Base-by-base conservation (phyloP, 2,113 vertebrate species). In the Crotophaga sulcirostris region DNA sequence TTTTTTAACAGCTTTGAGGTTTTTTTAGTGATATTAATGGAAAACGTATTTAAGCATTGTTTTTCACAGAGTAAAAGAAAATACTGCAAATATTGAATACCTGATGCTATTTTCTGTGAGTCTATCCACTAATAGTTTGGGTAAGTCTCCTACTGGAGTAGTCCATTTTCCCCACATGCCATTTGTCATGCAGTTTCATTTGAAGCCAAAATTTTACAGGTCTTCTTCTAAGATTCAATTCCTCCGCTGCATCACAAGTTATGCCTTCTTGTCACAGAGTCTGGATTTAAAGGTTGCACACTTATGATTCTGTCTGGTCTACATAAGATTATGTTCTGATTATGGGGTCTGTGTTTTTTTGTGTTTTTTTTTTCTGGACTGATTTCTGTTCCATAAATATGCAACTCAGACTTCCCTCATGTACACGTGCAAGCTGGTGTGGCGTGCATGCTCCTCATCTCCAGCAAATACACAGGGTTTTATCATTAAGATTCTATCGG, bases 11-110 rank as follows among this genome's bases (percentile, higher is more conserved):
- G 5, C n/a, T 33, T 86, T 73, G 58, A 70, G 12, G 9, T 11
- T 36, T 28, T 62, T 82, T 79, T 31, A 54, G 20, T 44, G 28
- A 51, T 80, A 66, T 14, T 86, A 86, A 73, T 0, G 0, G 24
- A n/a, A 51, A 72, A 79, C 8, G 7, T 3, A 62, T 64, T 18
- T 29, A 64, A 79, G 29, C 44, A 13, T 34, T 73, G 23, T 77
- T 93, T 87, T 77, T 81, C 59, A 77, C 44, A 66, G 23, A 92
- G 63, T 67, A 83, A 34, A 95, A 85, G 33, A 75, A 86, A 88
- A 70, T 81, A 10, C 34, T 78, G 26, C 28, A 63, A 54, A 34
- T 7, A 1, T 44, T 64, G 58, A 68, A 36, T 58, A 81, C 2
- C 9, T 72, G 23, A 28, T 49, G 28, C 3, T 36, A 47, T 62